phyloP scores from a whole-genome alignment of 2,797 vertebrate genomes.

The Mus minutoides region DNA sequence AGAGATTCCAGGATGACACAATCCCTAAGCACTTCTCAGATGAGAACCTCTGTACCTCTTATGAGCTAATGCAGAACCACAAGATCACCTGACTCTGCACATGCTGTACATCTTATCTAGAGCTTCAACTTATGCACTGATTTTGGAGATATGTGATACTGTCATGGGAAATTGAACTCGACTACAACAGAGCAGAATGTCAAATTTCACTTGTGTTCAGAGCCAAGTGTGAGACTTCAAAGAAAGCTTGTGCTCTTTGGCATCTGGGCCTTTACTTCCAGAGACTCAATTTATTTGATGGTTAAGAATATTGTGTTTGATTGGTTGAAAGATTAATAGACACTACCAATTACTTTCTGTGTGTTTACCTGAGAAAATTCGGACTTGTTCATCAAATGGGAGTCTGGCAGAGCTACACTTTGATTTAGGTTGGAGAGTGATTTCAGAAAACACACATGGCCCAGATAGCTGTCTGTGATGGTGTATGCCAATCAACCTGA shows the following conservation, averaged over 20 bases:
- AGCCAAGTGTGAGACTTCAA: constrained; percentile 40
- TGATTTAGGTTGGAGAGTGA: not conserved
- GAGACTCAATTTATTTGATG: constrained; percentile 34
- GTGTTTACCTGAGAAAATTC: constrained; percentile 43
- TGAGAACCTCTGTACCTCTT: not conserved
- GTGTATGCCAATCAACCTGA: not conserved
- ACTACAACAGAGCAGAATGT: constrained; percentile 10
- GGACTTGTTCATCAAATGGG: constrained; percentile 14
- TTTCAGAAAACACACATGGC: constrained; percentile 4
- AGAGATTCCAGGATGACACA: not conserved
- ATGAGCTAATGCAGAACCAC: not conserved
- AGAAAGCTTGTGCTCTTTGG: constrained; percentile 10
- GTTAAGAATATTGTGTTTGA: not conserved
- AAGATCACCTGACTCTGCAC: not conserved
- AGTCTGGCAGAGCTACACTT: not conserved
- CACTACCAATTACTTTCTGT: constrained; percentile 20
- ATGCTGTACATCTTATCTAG: constrained; percentile 10
- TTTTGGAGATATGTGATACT: not conserved
- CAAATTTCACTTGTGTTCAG: constrained; percentile 57
- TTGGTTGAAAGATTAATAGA: constrained; percentile 24
- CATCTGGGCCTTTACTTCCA: not conserved
- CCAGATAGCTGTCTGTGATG: not conserved
- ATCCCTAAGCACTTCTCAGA: not conserved
- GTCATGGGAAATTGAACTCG: constrained; percentile 38
- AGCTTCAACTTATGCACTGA: not conserved